These are phyloP conservation scores for Lamprologus sp. DNA, from an alignment of 2,113 vertebrate species.

Conservation along the genomic window DNA sequence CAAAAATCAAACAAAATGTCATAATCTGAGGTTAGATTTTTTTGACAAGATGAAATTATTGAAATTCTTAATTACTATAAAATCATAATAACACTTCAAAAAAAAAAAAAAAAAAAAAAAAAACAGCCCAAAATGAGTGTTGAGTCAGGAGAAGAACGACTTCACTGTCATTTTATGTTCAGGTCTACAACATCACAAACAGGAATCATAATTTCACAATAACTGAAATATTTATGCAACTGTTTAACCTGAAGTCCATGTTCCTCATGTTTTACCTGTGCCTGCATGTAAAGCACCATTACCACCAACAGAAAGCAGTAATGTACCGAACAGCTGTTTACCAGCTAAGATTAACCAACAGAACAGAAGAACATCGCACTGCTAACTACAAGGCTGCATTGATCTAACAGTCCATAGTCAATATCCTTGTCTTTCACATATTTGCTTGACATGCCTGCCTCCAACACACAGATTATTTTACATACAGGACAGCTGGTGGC, in stretches of 20 bases:
- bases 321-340: not conserved
- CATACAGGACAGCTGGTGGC: not conserved
- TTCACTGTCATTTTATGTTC: not conserved
- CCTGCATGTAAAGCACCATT: not conserved
- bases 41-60: not conserved
- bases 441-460: not conserved
- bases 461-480: not conserved
- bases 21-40: not conserved
- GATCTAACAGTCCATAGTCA: not conserved
- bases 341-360: not conserved
- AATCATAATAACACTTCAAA: not conserved
- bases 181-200: not conserved
- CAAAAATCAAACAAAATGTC: too few species aligned
- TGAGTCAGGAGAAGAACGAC: not conserved
- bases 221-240: not conserved
- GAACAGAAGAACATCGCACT: not conserved
- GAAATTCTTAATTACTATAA: not conserved
- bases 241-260: not conserved
- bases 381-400: not conserved
- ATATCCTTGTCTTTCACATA: not conserved
- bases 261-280: not conserved
- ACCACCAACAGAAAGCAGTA: not conserved
- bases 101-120: not conserved
- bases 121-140: not conserved
- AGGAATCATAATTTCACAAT: not conserved